Base-by-base conservation (phyloP, 2,113 vertebrate species). In the Amia ocellicauda region DNA sequence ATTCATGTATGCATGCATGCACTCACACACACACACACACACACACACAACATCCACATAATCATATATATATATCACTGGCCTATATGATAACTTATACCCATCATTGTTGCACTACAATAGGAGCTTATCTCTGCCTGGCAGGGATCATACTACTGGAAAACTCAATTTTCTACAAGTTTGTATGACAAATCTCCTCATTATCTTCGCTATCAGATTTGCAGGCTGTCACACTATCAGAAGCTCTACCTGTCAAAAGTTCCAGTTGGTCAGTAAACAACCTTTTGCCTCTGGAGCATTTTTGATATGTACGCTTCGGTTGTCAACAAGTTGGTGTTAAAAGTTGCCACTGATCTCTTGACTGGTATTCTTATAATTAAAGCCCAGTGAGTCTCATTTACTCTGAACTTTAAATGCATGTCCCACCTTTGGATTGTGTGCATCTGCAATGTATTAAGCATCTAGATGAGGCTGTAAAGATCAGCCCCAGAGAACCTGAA, bases 121-220 rank as follows among this genome's bases (percentile, higher is more conserved):
- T 55, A 43, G 52, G 40, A 36, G 49, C 73, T 81, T 81, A 83
- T 86, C 82, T 77, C 29, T 28, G 65, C 40, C 62, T 72, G 66
- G 62, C 72, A 80, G 71, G 61, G 67, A 82, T 83, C 78, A 80
- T 64, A 63, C 67, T 47, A 23, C 68, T 36, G 69, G 64, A 72
- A 78, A 80, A 82, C 72, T 75, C 70, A 77, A 79, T 82, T 78
- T 78, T 73, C 71, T 71, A 68, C 70, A 80, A 71, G 72, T 85
- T 75, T 83, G 72, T 76, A 70, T 60, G 72, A 68, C 76, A 80
- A 76, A 70, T 55, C 52, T 67, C 62, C 47, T 74, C 67, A 76
- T 82, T 75, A 83, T 80, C 71, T 79, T 47, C 64, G 55, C 67
- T 64, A 80, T 80, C 67, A 62, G 64, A 62, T 40, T 58, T 42